Percentiles rank a stretch among this genome's conserved stretches.
Evolutionary conservation across 2,888 invertebrate genomes (phyloP).

Genomic region (Synergus japonicus): DNA sequence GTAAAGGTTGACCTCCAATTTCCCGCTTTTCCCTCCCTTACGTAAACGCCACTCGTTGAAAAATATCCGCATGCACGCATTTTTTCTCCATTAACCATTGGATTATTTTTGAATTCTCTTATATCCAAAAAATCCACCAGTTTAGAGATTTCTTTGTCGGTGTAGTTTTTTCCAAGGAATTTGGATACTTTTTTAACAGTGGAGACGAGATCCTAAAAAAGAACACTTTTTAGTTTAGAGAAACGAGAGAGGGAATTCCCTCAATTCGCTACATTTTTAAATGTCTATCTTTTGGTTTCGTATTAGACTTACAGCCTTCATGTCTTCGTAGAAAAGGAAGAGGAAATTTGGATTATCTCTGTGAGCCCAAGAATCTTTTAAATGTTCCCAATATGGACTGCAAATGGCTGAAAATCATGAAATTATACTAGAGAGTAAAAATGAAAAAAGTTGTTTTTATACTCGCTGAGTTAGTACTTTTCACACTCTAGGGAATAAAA

Average conservation of each 20-base stretch:
- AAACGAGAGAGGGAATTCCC: no score
- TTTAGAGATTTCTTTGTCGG: conserved; percentile 80
- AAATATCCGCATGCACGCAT: conserved; percentile 82
- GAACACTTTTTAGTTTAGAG: background rate
- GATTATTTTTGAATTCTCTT: conserved; percentile 89
- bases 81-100: conserved; percentile 82
- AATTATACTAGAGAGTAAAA: background rate
- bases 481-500: no score
- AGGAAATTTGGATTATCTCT: conserved; percentile 81
- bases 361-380: conserved; percentile 86
- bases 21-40: conserved; percentile 84
- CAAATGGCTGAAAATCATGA: conserved; percentile 80
- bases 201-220: conserved; percentile 81
- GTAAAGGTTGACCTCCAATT: conserved; percentile 82
- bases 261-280: conserved; percentile 3
- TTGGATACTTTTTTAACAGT: conserved; percentile 81
- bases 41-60: conserved; percentile 82
- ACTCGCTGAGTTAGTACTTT: no score
- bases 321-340: conserved; percentile 80
- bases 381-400: conserved; percentile 88
- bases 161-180: conserved; percentile 82
- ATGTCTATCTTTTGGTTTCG: background rate
- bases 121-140: conserved; percentile 88
- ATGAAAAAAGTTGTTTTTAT: no score
- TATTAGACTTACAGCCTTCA: conserved; percentile 80